Percentiles rank a stretch among this genome's conserved stretches.
These are phyloP conservation scores for Rhyacophila evoluta DNA, from an alignment of 2,888 invertebrate species.

Conservation along the genomic window DNA sequence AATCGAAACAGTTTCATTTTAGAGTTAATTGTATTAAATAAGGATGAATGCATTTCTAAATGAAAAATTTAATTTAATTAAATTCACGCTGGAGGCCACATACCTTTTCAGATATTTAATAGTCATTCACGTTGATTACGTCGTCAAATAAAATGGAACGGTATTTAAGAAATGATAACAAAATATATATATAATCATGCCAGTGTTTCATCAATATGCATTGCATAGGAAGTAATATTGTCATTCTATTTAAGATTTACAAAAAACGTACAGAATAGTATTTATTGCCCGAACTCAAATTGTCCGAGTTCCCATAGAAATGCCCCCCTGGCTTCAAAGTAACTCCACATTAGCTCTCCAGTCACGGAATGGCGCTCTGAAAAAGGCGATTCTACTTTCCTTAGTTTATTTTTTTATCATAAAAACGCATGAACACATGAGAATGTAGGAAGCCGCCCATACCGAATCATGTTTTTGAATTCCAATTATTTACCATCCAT, in stretches of 20 bases:
- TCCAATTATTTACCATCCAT: conserved; percentile 4
- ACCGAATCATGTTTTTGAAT: background rate
- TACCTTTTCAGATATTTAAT: too few species aligned
- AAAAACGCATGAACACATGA: conserved; percentile 27
- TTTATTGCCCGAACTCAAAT: background rate
- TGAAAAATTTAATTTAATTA: too few species aligned
- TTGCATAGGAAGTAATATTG: background rate
- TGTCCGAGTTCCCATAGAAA: background rate
- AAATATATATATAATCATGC: too few species aligned
- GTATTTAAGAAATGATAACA: too few species aligned
- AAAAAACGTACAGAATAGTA: background rate
- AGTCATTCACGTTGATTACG: too few species aligned
- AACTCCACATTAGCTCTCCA: conserved; percentile 14
- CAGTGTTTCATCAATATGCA: background rate
- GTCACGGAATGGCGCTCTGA: conserved; percentile 26
- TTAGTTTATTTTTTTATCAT: conserved; percentile 25
- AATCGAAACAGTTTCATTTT: too few species aligned
- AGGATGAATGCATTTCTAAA: too few species aligned
- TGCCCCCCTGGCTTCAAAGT: background rate
- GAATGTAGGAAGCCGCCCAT: background rate
- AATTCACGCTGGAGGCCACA: too few species aligned
- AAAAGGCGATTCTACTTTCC: conserved; percentile 5
- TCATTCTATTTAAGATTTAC: background rate
- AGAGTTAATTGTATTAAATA: too few species aligned
- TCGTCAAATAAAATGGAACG: too few species aligned